phyloP scores from a whole-genome alignment of 2,888 invertebrate genomes.

The Mesoligia furuncula region DNA sequence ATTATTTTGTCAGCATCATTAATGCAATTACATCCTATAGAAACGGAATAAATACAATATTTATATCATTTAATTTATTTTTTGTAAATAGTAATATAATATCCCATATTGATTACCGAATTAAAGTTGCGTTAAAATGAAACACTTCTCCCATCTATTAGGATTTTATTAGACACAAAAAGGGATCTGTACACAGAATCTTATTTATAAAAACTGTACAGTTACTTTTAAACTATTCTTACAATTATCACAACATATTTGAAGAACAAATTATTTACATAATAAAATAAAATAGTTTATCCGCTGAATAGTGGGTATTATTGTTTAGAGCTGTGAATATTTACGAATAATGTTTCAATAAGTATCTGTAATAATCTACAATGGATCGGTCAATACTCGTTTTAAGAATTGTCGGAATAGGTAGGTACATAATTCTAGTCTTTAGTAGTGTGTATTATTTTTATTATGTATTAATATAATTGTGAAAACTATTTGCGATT shows the following conservation, averaged over 20 bases:
- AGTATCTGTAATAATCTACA: background rate
- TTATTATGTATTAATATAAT: background rate
- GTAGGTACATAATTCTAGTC: conserved; percentile 14
- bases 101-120: conserved; percentile 14
- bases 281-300: conserved; percentile 41
- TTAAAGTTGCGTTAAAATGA: conserved; percentile 44
- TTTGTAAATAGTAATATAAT: conserved; percentile 35
- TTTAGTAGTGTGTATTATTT: conserved; percentile 2
- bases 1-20: conserved; percentile 82
- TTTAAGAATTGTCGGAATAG: background rate
- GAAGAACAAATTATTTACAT: conserved; percentile 62
- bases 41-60: conserved; percentile 85
- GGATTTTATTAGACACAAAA: conserved; percentile 68
- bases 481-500: conserved; percentile 12
- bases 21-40: conserved; percentile 83
- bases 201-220: conserved; percentile 67
- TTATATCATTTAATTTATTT: conserved; percentile 78
- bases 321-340: conserved; percentile 1
- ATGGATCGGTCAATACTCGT: background rate
- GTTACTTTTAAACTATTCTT: conserved; percentile 60
- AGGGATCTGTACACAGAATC: conserved; percentile 65
- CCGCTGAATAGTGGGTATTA: conserved; percentile 35
- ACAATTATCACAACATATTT: conserved; percentile 60
- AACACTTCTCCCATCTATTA: conserved; percentile 60
- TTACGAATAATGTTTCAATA: background rate